phyloP scores from a whole-genome alignment of 2,797 vertebrate species.

The Hipposideros larvatus region DNA sequence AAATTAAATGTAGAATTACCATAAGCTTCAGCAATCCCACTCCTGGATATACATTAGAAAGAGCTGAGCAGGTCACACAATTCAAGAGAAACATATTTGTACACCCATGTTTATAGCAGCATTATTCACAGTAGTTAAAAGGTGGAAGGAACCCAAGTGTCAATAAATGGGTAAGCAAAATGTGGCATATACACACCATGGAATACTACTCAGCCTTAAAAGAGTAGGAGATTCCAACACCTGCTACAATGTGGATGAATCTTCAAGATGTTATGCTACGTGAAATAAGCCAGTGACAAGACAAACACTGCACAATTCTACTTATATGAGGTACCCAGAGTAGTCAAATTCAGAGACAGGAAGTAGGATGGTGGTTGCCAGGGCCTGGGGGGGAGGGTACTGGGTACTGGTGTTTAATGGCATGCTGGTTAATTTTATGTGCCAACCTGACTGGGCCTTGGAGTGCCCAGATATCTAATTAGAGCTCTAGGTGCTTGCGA shows the following conservation, averaged over 20 bases:
- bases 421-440: neutral
- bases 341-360: neutral
- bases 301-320: neutral
- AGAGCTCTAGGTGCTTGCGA: neutral
- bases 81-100: neutral
- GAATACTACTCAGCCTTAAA: neutral
- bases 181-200: fast-evolving
- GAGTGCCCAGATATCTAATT: neutral
- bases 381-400: neutral
- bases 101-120: neutral
- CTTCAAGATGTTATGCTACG: neutral
- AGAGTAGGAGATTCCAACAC: neutral
- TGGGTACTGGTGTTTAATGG: neutral
- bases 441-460: neutral
- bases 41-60: neutral
- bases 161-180: neutral
- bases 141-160: neutral
- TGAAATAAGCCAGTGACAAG: neutral
- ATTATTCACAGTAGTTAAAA: neutral
- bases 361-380: too few species aligned
- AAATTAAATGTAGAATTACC: neutral
- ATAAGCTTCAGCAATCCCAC: neutral
- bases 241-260: too few species aligned
- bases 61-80: neutral
- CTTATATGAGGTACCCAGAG: neutral